Base-by-base conservation (phyloP, 1,140 invertebrate genomes). In the Galendromus occidentalis region DNA sequence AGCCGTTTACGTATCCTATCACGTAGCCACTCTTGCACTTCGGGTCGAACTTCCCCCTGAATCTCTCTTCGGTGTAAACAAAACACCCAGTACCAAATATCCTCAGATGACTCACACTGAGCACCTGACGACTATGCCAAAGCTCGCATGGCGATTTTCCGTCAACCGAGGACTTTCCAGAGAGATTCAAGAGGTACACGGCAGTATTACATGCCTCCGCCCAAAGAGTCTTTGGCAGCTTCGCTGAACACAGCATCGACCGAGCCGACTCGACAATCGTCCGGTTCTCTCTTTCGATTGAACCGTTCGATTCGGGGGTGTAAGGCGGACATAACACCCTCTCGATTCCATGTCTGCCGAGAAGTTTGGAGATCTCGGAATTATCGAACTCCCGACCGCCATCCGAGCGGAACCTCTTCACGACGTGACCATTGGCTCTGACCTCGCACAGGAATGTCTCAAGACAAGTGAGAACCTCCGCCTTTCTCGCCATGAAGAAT, bases 341-440 rank as follows among this genome's bases (percentile, higher is more conserved):
- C 22, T 41, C 20, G 14, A 67, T 67, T 18, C 67, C 67, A 39
- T 20, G 29, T 44, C 28, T 45, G 5, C 55, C 28, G 14, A 67
- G 45, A 18, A 66, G 59, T 25, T 0, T 20, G n/a, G 42, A 28
- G 18, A 67, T 12, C 2, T 47, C 45, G 7, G 65, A 29, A 29
- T 67, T 67, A 1, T 39, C 33, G 44, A 65, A 67, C 44, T 67
- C 67, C 39, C 39, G 22, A 5, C 67, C 67, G 44, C 66, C 66
- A 64, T 67, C 66, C 22, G 39, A 42, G 44, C 65, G 47, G 1
- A 68, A 5, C 6, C 25, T 51, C 66, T 65, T 66, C 33, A 67
- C 29, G 65, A 39, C 33, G 33, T 39, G 33, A 39, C 33, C 33
- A 9, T 64, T 64, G 5, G 22, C 41, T 9, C 41, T 41, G 9